phyloP scores from a whole-genome alignment of 1,140 invertebrate genomes.

The Formica exsecta region DNA sequence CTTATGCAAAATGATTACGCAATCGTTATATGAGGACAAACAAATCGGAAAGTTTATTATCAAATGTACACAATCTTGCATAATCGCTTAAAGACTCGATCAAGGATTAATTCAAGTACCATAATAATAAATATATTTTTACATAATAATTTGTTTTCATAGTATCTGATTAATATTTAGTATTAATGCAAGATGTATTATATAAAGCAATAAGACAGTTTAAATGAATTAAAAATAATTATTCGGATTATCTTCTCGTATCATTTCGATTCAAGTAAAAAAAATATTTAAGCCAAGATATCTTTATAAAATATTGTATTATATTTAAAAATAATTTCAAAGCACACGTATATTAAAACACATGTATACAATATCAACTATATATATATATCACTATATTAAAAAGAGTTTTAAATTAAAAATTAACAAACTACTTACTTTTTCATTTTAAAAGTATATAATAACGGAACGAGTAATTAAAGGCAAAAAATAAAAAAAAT shows the following conservation, averaged over 20 bases:
- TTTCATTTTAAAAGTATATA: not conserved
- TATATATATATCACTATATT: too few relatives aligned
- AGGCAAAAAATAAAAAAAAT: not conserved
- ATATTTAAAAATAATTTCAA: too few relatives aligned
- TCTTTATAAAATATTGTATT: too few relatives aligned
- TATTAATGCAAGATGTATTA: not conserved
- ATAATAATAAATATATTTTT: slow-evolving; percentile 14
- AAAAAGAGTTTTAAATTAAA: too few relatives aligned
- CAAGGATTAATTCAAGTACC: not conserved
- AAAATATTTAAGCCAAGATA: not conserved
- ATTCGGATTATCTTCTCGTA: not conserved
- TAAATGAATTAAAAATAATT: not conserved
- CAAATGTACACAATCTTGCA: not conserved
- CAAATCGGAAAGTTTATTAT: not conserved
- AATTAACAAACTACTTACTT: not conserved
- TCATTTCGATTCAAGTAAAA: not conserved
- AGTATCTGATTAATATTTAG: not conserved
- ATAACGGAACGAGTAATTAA: not conserved
- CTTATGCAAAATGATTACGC: not conserved
- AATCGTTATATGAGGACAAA: not conserved
- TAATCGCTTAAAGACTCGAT: slow-evolving; percentile 20
- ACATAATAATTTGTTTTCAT: too few relatives aligned
- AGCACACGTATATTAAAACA: too few relatives aligned
- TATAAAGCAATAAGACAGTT: not conserved
- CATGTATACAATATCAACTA: too few relatives aligned